These are phyloP conservation scores for Napeogenes sylphis DNA, from an alignment of 2,888 invertebrate genomes.

Conservation along the genomic window DNA sequence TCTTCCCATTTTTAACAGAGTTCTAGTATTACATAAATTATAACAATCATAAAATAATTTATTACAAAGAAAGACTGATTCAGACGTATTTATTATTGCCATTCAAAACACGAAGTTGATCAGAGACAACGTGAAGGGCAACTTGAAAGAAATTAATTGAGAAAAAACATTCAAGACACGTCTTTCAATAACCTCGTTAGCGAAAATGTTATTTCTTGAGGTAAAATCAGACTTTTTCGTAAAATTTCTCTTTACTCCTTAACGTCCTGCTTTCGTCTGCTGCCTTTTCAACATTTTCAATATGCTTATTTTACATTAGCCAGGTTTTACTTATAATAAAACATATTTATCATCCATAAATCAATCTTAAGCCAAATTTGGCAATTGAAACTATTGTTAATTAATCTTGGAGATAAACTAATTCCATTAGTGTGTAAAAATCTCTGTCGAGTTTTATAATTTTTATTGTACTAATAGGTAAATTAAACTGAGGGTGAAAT, in stretches of 20 bases:
- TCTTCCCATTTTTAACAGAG: too few species aligned
- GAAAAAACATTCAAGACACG: slow-evolving; percentile 4
- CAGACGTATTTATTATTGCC: too few species aligned
- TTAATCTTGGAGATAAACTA: not conserved
- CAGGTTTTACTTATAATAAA: too few species aligned
- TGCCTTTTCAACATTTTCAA: not conserved
- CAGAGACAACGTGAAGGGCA: not conserved
- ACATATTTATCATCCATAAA: too few species aligned
- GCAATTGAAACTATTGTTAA: not conserved
- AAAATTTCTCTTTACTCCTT: not conserved
- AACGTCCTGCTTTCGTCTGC: not conserved
- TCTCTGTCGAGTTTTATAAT: not conserved
- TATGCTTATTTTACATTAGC: not conserved
- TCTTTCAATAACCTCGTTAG: slow-evolving; percentile 4
- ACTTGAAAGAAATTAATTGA: not conserved
- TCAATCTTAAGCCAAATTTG: not conserved
- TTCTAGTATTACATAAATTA: too few species aligned
- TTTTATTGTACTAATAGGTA: not conserved
- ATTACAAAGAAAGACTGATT: too few species aligned
- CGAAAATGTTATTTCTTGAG: slow-evolving; percentile 1
- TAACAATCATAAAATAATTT: too few species aligned
- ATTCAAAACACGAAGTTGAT: not conserved
- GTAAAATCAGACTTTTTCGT: not conserved
- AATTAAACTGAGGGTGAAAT: not conserved
- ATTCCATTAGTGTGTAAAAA: not conserved